phyloP scores from a whole-genome alignment of 2,797 vertebrate genomes.

The Micropoecilia bifurca region DNA sequence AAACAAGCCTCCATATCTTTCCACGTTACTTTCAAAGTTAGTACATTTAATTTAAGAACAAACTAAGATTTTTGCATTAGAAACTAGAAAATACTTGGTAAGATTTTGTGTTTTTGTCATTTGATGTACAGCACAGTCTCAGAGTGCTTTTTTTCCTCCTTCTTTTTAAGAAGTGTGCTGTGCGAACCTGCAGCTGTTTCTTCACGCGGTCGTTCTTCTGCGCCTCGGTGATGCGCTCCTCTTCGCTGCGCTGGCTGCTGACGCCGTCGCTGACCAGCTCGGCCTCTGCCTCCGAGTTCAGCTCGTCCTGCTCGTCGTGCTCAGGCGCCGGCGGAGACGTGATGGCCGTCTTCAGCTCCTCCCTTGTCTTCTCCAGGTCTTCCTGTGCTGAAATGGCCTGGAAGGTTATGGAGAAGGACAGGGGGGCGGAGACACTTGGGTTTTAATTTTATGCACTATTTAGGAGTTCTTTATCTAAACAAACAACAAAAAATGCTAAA shows the following conservation, averaged over 20 bases:
- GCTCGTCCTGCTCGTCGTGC: constrained; percentile 91
- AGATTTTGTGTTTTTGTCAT: too few species aligned
- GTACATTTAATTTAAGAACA: too few species aligned
- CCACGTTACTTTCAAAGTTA: too few species aligned
- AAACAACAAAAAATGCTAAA: neutral
- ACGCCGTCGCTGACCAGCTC: constrained; percentile 90
- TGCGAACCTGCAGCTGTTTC: constrained; percentile 92
- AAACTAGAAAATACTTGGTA: too few species aligned
- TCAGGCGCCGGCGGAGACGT: constrained; percentile 84
- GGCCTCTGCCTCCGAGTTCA: constrained; percentile 89
- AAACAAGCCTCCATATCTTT: too few species aligned
- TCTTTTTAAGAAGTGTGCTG: too few species aligned
- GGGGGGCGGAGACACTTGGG: neutral
- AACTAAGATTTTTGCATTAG: too few species aligned
- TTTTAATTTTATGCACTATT: neutral
- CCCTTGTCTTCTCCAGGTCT: constrained; percentile 95
- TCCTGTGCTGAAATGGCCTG: constrained; percentile 95
- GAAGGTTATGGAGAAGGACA: neutral
- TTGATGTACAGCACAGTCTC: too few species aligned
- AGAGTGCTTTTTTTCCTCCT: too few species aligned
- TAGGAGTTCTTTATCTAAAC: neutral
- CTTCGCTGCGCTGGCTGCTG: constrained; percentile 88
- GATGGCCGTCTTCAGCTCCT: constrained; percentile 94
- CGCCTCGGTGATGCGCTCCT: constrained; percentile 93
- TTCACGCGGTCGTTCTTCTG: constrained; percentile 97